Conservation (phyloP, 2,888 invertebrate genomes). For the Deladenus siricidicola region DNA sequence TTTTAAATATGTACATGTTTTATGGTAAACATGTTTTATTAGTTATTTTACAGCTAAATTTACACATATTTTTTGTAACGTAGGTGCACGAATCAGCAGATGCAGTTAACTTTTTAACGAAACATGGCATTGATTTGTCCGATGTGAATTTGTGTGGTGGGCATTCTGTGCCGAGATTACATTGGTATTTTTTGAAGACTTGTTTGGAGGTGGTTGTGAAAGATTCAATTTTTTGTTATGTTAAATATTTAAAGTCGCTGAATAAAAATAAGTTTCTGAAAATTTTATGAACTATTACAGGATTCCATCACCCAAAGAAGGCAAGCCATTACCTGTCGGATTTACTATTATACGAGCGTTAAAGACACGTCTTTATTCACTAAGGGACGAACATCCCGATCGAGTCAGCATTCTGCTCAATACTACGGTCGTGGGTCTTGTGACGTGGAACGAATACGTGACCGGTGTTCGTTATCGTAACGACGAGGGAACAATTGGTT, state of each 20-base stretch:
- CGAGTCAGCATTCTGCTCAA: slow-evolving; percentile 17
- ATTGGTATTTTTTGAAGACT: slow-evolving; percentile 37
- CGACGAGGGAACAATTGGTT: slow-evolving; percentile 18
- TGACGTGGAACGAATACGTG: slow-evolving; percentile 44
- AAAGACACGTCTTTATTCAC: slow-evolving; percentile 30
- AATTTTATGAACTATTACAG: slow-evolving; percentile 17
- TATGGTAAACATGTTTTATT: not conserved
- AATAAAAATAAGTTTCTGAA: slow-evolving; percentile 3
- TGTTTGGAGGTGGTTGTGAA: not conserved
- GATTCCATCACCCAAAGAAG: slow-evolving; percentile 53
- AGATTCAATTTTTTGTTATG: not conserved
- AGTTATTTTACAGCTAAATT: too few relatives aligned
- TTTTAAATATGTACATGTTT: not conserved
- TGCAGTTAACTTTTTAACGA: slow-evolving; percentile 40
- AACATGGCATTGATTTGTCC: slow-evolving; percentile 43
- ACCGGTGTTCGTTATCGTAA: slow-evolving; percentile 35
- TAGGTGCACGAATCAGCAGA: slow-evolving; percentile 35
- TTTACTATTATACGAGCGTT: slow-evolving; percentile 50
- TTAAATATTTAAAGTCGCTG: not conserved
- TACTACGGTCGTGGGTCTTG: slow-evolving; percentile 31
- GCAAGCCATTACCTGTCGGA: slow-evolving; percentile 51
- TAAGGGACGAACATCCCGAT: slow-evolving; percentile 33
- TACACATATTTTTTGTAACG: not conserved
- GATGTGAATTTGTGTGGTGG: slow-evolving; percentile 53
- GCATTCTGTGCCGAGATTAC: slow-evolving; percentile 50